phyloP scores from a whole-genome alignment of 2,888 invertebrate genomes.

The Idaea straminata region DNA sequence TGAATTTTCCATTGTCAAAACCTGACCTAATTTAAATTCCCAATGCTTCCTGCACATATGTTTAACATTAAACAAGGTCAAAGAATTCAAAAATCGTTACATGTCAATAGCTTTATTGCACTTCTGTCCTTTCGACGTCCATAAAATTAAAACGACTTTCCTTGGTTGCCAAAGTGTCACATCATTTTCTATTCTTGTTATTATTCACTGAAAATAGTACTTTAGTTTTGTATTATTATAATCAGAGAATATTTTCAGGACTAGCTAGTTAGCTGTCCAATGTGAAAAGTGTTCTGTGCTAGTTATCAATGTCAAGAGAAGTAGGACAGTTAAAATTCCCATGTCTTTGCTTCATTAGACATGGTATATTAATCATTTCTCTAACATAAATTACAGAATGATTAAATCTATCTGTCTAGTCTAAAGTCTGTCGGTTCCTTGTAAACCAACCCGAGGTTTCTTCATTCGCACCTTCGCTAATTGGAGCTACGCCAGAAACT shows the following conservation, averaged over 20 bases:
- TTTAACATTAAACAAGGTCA: constrained; percentile 11
- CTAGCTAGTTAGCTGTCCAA: neutral
- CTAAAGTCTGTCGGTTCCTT: constrained; percentile 31
- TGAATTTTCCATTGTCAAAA: constrained; percentile 26
- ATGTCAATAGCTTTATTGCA: constrained; percentile 32
- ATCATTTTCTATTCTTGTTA: constrained; percentile 27
- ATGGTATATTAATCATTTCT: constrained; percentile 32
- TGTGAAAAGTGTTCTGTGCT: constrained; percentile 12
- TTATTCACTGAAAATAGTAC: constrained; percentile 16
- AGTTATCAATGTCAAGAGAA: constrained; percentile 23
- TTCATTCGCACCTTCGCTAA: constrained; percentile 51
- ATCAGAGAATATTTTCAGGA: neutral
- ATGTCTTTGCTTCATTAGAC: constrained; percentile 23
- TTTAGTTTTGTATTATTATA: constrained; percentile 3
- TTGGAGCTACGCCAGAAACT: constrained; percentile 50
- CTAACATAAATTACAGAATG: constrained; percentile 22
- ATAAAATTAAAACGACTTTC: constrained; percentile 31
- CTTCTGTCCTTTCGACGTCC: constrained; percentile 26
- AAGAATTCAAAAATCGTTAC: constrained; percentile 14
- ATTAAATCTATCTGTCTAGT: constrained; percentile 32
- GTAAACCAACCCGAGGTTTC: constrained; percentile 29
- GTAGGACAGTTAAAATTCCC: constrained; percentile 20
- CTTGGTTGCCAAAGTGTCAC: constrained; percentile 33
- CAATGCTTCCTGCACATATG: constrained; percentile 18
- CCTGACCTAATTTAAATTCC: constrained; percentile 30